Conservation (phyloP, 2,797 vertebrate genomes). For the Hydrolagus colliei region DNA sequence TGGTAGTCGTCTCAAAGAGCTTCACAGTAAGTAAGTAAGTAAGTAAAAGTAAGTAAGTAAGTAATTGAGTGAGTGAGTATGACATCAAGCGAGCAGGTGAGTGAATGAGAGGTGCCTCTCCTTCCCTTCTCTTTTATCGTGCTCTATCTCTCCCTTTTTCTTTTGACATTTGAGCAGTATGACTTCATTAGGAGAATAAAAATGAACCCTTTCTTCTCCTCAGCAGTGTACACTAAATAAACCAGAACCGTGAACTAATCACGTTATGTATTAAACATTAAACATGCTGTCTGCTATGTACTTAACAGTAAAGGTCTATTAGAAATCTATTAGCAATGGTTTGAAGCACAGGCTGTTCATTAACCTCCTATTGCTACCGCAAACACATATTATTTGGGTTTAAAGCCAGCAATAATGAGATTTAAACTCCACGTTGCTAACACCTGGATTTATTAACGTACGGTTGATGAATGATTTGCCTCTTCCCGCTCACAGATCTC, state of each 20-base stretch:
- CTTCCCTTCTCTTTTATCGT: neutral
- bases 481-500: neutral
- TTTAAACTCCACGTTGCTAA: constrained; percentile 20
- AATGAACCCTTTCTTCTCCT: constrained; percentile 43
- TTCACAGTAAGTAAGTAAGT: too few species aligned
- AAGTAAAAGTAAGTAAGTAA: too few species aligned
- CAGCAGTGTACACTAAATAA: constrained; percentile 41
- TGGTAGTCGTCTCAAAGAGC: too few species aligned
- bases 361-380: constrained; percentile 38
- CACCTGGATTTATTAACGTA: constrained; percentile 27
- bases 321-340: constrained; percentile 38
- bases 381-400: constrained; percentile 37
- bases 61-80: too few species aligned
- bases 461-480: neutral
- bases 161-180: constrained; percentile 14
- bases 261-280: constrained; percentile 33
- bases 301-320: constrained; percentile 38
- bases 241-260: constrained; percentile 33
- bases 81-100: too few species aligned
- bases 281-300: constrained; percentile 29
- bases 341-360: constrained; percentile 36
- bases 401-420: constrained; percentile 28
- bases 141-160: neutral
- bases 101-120: too few species aligned
- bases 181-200: constrained; percentile 28